Evolutionary conservation across 2,888 invertebrate genomes (phyloP).

Genomic region (Drosophila greeni): DNA sequence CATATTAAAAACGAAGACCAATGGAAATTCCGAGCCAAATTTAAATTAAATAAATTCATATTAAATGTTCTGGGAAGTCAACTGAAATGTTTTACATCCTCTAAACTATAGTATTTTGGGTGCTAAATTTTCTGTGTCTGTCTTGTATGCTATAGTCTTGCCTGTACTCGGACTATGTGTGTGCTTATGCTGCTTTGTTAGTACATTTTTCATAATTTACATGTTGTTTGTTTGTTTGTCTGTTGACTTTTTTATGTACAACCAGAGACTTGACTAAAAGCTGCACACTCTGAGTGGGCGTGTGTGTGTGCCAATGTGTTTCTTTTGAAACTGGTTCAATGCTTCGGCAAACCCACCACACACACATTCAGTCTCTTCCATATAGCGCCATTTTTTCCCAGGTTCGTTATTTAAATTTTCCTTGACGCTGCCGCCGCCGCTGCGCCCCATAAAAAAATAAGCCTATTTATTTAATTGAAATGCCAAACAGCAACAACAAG

Average conservation of each 20-base stretch:
- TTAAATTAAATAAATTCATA: not conserved
- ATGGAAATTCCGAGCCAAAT: not conserved
- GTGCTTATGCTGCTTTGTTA: slow-evolving; percentile 61
- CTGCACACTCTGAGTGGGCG: slow-evolving; percentile 44
- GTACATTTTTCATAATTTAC: slow-evolving; percentile 73
- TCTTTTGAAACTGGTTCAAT: slow-evolving; percentile 60
- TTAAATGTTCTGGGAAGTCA: not conserved
- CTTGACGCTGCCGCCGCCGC: slow-evolving; percentile 36
- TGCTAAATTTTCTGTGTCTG: slow-evolving; percentile 1
- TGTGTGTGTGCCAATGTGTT: slow-evolving; percentile 15
- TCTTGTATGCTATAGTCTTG: not conserved
- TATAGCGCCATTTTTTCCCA: slow-evolving; percentile 37
- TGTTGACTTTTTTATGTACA: slow-evolving; percentile 70
- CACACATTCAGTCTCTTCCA: slow-evolving; percentile 16
- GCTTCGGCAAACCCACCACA: slow-evolving; percentile 27
- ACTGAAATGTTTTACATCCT: not conserved
- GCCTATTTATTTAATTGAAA: slow-evolving; percentile 72
- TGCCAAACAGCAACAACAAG: slow-evolving; percentile 48
- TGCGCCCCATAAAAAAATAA: slow-evolving; percentile 58
- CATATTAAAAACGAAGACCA: not conserved
- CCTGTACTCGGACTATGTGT: slow-evolving; percentile 11
- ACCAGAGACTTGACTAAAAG: slow-evolving; percentile 69
- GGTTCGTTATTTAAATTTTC: slow-evolving; percentile 61
- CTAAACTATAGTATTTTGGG: not conserved
- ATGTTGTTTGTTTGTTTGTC: slow-evolving; percentile 65